Percentiles rank a stretch among this genome's conserved stretches.
Evolutionary conservation across 2,113 vertebrate genomes (phyloP).

Genomic region (Dryoscopus gambensis): DNA sequence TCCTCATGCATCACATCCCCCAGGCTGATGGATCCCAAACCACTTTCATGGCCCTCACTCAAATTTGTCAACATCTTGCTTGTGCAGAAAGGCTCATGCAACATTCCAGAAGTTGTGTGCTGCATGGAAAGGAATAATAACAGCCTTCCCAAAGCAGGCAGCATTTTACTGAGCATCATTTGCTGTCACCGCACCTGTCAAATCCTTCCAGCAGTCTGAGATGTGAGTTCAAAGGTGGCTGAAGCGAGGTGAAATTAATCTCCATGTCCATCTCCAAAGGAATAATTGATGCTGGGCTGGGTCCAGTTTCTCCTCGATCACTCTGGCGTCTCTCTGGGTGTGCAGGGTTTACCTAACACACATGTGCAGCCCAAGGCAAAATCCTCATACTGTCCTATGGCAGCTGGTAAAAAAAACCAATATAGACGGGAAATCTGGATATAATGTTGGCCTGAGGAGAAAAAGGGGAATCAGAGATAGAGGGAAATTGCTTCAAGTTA

Average conservation of each 20-base stretch:
- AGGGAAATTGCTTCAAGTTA: not conserved
- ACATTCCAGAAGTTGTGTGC: not conserved
- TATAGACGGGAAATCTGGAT: not conserved
- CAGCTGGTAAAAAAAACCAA: not conserved
- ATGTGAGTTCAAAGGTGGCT: not conserved
- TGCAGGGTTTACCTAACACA: not conserved
- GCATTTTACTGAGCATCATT: not conserved
- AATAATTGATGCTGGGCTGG: not conserved
- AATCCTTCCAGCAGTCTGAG: not conserved
- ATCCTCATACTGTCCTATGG: not conserved
- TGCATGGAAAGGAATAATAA: not conserved
- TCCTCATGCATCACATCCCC: not conserved
- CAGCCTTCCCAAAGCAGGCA: not conserved
- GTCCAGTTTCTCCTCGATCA: not conserved
- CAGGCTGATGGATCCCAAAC: not conserved
- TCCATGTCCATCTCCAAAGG: not conserved
- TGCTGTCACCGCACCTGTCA: not conserved
- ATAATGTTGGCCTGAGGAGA: not conserved
- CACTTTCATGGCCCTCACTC: not conserved
- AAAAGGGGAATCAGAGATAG: not conserved
- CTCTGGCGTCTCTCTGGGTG: not conserved
- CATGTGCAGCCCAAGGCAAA: not conserved
- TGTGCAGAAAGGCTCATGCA: not conserved
- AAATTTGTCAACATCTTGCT: not conserved
- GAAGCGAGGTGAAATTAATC: not conserved